Conservation (phyloP, 2,888 invertebrate genomes). For the Ariolimax columbianus region DNA sequence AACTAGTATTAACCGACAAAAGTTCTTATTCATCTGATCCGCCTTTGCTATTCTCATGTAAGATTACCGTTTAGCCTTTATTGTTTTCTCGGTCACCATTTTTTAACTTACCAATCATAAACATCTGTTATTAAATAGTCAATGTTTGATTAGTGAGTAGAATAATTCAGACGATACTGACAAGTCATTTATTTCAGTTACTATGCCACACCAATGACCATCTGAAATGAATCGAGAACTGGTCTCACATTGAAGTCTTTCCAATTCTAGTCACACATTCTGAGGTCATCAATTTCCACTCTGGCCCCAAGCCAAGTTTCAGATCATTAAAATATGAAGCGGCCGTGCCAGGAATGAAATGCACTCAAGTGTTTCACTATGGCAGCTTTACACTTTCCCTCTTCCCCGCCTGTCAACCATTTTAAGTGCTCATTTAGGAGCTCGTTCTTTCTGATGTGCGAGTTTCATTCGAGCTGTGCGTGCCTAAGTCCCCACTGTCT, state of each 20-base stretch:
- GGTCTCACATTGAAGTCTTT: neutral
- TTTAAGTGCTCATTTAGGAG: constrained; percentile 22
- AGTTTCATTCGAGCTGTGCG: neutral
- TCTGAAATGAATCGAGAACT: neutral
- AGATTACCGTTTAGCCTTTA: too few species aligned
- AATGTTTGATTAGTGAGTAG: too few species aligned
- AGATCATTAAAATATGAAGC: constrained; percentile 14
- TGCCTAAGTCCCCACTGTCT: neutral
- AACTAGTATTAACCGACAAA: too few species aligned
- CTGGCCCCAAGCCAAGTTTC: neutral
- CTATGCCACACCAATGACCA: neutral
- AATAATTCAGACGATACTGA: too few species aligned
- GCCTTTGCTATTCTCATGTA: too few species aligned
- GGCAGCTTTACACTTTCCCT: neutral
- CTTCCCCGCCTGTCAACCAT: constrained; percentile 19
- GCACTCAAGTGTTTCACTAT: constrained; percentile 26
- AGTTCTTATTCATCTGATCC: too few species aligned
- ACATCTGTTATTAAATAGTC: too few species aligned
- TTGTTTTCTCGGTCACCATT: too few species aligned
- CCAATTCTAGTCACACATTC: constrained; percentile 6
- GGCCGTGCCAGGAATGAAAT: constrained; percentile 11
- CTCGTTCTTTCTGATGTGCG: neutral
- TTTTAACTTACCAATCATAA: too few species aligned
- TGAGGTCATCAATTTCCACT: constrained; percentile 20
- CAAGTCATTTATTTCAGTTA: neutral